Percentiles rank a stretch among this genome's conserved stretches.
These are phyloP conservation scores for Emys orbicularis DNA, from an alignment of 2,797 vertebrate species.

Conservation along the genomic window DNA sequence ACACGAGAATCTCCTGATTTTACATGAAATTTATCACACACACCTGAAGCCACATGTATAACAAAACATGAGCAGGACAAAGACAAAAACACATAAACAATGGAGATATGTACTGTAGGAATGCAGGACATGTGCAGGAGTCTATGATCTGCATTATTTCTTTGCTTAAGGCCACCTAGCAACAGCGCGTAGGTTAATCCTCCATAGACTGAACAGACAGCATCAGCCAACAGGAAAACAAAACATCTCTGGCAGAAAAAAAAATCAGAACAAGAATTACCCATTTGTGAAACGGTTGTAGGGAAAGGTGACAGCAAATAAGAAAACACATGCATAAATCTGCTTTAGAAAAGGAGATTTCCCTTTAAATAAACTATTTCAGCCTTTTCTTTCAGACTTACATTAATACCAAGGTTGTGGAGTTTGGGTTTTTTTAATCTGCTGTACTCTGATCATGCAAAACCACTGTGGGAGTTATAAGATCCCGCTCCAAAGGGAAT, in stretches of 20 bases:
- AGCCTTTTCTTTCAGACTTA: background rate
- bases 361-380: slow-evolving; percentile 47
- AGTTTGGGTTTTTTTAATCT: background rate
- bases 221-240: slow-evolving; percentile 75
- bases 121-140: slow-evolving; percentile 34
- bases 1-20: slow-evolving; percentile 20
- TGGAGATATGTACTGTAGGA: slow-evolving; percentile 42
- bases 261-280: slow-evolving; percentile 53
- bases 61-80: slow-evolving; percentile 49
- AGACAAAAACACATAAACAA: background rate
- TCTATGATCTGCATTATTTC: slow-evolving; percentile 55
- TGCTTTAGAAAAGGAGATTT: slow-evolving; percentile 59
- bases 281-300: slow-evolving; percentile 54
- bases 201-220: slow-evolving; percentile 70
- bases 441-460: background rate
- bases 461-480: background rate
- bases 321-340: slow-evolving; percentile 16
- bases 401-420: background rate
- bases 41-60: background rate
- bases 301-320: slow-evolving; percentile 48
- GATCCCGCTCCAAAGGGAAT: slow-evolving; percentile 40
- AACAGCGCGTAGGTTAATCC: slow-evolving; percentile 71
- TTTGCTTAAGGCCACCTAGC: slow-evolving; percentile 70
- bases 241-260: slow-evolving; percentile 55
- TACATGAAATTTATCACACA: background rate